Conservation (phyloP, 1,140 invertebrate species). For the Heliconius hermathena region DNA sequence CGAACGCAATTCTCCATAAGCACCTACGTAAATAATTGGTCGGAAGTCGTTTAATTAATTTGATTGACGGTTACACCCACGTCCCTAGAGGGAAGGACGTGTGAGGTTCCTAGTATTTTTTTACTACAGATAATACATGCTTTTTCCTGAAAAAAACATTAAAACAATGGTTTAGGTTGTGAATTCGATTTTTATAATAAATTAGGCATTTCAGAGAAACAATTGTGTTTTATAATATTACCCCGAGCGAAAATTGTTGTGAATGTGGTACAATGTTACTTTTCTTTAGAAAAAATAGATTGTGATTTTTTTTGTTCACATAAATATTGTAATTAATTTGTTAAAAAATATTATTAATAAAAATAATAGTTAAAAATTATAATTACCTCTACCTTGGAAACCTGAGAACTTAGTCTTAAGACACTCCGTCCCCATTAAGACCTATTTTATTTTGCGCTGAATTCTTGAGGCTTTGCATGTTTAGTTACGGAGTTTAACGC, state of each 20-base stretch:
- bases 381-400: too few relatives aligned
- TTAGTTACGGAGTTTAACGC: too few relatives aligned
- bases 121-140: not conserved
- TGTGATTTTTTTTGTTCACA: too few relatives aligned
- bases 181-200: not conserved
- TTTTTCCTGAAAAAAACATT: not conserved
- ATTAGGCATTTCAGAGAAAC: not conserved
- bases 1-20: not conserved
- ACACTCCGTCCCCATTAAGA: too few relatives aligned
- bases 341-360: too few relatives aligned
- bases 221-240: not conserved
- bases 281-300: too few relatives aligned
- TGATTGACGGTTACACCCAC: conserved; percentile 9
- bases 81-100: not conserved
- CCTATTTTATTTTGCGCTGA: too few relatives aligned
- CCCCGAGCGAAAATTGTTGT: not conserved
- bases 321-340: too few relatives aligned
- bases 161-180: not conserved
- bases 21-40: conserved; percentile 1
- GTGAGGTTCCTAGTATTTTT: not conserved
- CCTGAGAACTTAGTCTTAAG: too few relatives aligned
- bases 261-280: too few relatives aligned
- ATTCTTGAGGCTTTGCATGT: too few relatives aligned
- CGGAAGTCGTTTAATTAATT: conserved; percentile 25
- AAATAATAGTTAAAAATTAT: too few relatives aligned